Conservation (phyloP, 2,797 vertebrate species). For the Poecile montanus region DNA sequence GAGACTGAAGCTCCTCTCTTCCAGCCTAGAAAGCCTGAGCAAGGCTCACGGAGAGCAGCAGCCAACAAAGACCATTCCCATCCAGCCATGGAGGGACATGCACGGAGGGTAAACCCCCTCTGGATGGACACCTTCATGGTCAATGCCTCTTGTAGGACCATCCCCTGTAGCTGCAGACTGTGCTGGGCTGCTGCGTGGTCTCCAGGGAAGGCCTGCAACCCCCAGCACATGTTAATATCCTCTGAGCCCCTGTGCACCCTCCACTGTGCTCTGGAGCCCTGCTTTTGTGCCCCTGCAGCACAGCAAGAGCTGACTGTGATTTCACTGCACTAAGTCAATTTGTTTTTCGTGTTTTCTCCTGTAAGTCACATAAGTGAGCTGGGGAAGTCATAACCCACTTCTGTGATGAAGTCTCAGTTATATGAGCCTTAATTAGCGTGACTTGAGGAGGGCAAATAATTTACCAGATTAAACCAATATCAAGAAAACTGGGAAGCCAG, state of each 20-base stretch:
- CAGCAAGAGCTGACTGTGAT: not conserved
- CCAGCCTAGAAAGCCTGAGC: not conserved
- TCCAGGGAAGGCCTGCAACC: not conserved
- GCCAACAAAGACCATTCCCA: not conserved
- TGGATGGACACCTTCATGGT: not conserved
- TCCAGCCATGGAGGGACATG: fast-evolving
- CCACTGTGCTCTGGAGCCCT: not conserved
- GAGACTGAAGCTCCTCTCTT: not conserved
- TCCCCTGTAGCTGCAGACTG: not conserved
- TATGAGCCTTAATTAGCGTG: not conserved
- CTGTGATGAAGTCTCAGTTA: not conserved
- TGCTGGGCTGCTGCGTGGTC: not conserved
- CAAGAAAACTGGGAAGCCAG: not conserved
- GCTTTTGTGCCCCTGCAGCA: not conserved
- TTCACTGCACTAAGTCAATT: not conserved
- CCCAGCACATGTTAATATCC: fast-evolving
- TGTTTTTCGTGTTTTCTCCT: not conserved
- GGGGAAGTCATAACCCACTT: not conserved
- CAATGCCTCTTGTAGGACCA: fast-evolving
- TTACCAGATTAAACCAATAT: not conserved
- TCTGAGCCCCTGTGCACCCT: not conserved
- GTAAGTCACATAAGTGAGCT: not conserved
- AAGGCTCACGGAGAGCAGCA: not conserved
- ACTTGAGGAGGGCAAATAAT: not conserved
- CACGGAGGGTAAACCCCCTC: not conserved